A percentile compares a stretch with the other conserved stretches of the same genome.
phyloP scores from a whole-genome alignment of 2,113 vertebrate species.

The Apodemus speciosus region DNA sequence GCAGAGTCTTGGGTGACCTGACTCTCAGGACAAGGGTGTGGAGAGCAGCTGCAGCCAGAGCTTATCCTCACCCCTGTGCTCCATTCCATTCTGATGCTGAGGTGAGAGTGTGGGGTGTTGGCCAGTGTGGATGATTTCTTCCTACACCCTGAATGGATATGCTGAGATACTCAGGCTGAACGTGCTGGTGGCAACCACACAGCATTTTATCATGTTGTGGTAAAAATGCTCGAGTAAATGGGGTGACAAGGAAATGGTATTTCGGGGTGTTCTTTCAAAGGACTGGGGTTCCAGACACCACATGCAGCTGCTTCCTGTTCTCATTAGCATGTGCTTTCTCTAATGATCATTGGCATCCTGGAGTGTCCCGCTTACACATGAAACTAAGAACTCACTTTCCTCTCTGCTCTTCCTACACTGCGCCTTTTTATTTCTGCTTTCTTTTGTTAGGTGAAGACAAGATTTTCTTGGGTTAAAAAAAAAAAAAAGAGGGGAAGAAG shows the following conservation, averaged over 20 bases:
- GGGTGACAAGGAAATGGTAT: accelerated
- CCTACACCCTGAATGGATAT: neutral
- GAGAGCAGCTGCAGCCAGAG: neutral
- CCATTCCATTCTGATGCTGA: accelerated
- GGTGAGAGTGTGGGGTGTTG: no score
- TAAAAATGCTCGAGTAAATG: neutral
- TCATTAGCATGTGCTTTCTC: neutral
- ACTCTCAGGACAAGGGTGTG: neutral
- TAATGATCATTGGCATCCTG: neutral
- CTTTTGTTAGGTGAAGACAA: conserved; percentile 77
- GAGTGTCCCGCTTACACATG: accelerated
- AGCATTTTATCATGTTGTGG: accelerated
- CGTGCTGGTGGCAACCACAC: accelerated
- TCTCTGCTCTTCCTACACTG: neutral
- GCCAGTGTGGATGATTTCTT: accelerated
- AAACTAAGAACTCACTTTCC: neutral
- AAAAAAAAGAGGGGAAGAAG: neutral
- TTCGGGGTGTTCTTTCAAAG: neutral
- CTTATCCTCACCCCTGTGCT: no score
- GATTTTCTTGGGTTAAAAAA: conserved; percentile 73
- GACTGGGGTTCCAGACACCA: neutral
- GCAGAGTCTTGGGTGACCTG: neutral
- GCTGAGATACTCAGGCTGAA: neutral
- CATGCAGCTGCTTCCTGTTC: accelerated
- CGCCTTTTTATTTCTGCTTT: neutral